These are phyloP conservation scores for Fulica atra DNA, from an alignment of 2,113 vertebrate genomes.

Conservation along the genomic window DNA sequence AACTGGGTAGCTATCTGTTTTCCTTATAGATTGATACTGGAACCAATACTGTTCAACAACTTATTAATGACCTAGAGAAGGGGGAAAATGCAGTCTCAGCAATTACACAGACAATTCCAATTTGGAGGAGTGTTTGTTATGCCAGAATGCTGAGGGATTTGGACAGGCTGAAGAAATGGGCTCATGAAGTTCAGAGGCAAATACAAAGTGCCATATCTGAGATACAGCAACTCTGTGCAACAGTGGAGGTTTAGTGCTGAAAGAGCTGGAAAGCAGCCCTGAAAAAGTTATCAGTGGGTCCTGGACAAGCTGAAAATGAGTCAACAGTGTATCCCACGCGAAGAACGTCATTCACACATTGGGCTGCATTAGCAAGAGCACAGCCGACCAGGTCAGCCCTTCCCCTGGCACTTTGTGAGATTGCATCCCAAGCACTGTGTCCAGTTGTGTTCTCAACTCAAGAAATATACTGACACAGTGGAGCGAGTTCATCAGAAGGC, in stretches of 20 bases:
- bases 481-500: not conserved
- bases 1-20: not conserved
- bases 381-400: not conserved
- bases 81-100: not conserved
- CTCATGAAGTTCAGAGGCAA: not conserved
- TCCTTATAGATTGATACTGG: not conserved
- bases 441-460: not conserved
- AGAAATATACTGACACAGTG: not conserved
- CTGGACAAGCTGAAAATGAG: not conserved
- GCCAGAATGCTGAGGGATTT: not conserved
- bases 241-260: not conserved
- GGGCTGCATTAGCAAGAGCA: not conserved
- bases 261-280: not conserved
- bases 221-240: not conserved
- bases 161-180: not conserved
- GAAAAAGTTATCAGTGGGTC: not conserved
- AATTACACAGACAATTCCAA: not conserved
- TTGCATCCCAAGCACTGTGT: not conserved
- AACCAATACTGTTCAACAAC: not conserved
- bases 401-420: not conserved
- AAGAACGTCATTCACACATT: not conserved
- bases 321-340: fast-evolving
- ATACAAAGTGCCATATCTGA: not conserved
- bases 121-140: not conserved
- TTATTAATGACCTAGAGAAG: not conserved